phyloP scores from a whole-genome alignment of 1,140 invertebrate genomes.

The Coenobita brevimanus region DNA sequence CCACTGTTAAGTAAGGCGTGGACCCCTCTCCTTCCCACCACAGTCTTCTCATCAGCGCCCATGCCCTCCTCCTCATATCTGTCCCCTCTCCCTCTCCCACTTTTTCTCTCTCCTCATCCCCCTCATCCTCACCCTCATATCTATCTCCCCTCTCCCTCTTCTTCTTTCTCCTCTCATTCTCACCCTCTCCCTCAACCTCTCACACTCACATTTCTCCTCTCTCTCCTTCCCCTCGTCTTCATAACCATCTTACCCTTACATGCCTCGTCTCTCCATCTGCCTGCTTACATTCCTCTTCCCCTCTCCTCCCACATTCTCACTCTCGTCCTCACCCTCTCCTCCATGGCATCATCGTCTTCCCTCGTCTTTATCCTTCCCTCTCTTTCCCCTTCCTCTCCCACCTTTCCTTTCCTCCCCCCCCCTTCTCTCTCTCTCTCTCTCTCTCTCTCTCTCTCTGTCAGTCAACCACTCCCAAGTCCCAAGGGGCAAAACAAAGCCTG shows the following conservation, averaged over 20 bases:
- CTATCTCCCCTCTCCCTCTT: too few relatives aligned
- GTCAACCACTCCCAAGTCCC: background rate
- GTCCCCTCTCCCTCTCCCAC: background rate
- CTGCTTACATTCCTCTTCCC: too few relatives aligned
- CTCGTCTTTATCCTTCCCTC: background rate
- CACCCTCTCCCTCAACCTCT: too few relatives aligned
- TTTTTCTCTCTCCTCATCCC: too few relatives aligned
- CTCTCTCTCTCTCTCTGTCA: background rate
- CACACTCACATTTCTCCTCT: too few relatives aligned
- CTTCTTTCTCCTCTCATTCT: too few relatives aligned
- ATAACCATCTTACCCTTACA: too few relatives aligned
- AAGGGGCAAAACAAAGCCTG: background rate
- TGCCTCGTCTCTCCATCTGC: too few relatives aligned
- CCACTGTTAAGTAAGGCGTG: too few relatives aligned
- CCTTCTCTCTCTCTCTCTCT: background rate
- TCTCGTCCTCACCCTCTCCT: background rate
- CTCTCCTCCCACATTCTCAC: background rate
- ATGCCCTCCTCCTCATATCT: background rate
- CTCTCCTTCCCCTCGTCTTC: too few relatives aligned
- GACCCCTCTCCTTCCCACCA: too few relatives aligned
- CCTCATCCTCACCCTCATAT: too few relatives aligned
- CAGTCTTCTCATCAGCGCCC: background rate
- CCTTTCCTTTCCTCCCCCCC: background rate
- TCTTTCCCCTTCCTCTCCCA: background rate
- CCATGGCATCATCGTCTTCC: background rate